Base-by-base conservation (phyloP, 2,888 invertebrate species). In the Hirtodrosophila cameraria region DNA sequence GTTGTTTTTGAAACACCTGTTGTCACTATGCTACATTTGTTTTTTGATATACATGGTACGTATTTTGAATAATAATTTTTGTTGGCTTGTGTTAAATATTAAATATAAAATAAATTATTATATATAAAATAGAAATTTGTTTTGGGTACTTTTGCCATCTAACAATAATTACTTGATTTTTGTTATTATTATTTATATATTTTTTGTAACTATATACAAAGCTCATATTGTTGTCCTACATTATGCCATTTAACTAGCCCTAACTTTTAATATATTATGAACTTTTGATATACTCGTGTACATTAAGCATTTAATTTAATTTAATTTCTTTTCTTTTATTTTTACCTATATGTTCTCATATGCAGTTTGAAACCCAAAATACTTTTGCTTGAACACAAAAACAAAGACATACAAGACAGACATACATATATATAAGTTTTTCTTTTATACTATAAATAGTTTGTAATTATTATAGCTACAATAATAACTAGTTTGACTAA, bases 321-420 rank as follows among this genome's bases (percentile, higher is more conserved):
- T 18, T n/a, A 11, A 7, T 20, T 38, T 12, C 1, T 27, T 45
- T 41, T 52, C 28, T 36, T 61, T 77, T 55, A 54, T 23, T 84
- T 81, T 81, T 81, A 81, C 85, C 85, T 81, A 67, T 81, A 60
- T 75, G 80, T 81, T 81, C 80, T 75, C 80, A 74, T 81, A 78
- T 81, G 80, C 80, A 81, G 80, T 81, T 84, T 81, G 73, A 84
- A 81, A 84, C 81, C 84, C 58, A 73, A 73, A 73, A 62, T 63
- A 67, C 52, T 45, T 58, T 41, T 59, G 49, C 38, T 42, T 55
- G 46, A 74, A 63, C 48, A 60, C 48, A 42, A 50, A 71, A 78
- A 30, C 35, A 25, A 45, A 36, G 16, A 69, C 54, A 53, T 43
- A 50, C 49, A 62, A 57, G 15, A 63, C 46, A 54, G 28, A 27